phyloP scores from a whole-genome alignment of 2,888 invertebrate species.

The Ochlodes sylvanus region DNA sequence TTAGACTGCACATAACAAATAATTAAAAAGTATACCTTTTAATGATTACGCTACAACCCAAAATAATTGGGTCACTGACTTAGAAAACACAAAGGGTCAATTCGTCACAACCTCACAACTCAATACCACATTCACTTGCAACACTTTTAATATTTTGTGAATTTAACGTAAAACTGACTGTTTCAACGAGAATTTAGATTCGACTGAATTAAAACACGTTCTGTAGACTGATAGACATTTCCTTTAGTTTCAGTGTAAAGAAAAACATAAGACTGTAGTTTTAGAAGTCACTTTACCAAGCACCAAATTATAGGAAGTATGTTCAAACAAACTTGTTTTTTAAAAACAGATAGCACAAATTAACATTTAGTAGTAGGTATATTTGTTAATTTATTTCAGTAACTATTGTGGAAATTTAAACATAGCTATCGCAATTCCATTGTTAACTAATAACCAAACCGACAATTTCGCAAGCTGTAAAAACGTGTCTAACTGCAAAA shows the following conservation, averaged over 20 bases:
- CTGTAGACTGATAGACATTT: conserved; percentile 57
- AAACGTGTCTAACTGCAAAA: background rate
- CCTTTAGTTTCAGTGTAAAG: conserved; percentile 51
- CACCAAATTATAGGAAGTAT: conserved; percentile 43
- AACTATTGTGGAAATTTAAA: background rate
- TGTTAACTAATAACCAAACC: conserved; percentile 3
- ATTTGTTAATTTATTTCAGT: conserved; percentile 51
- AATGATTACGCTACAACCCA: background rate
- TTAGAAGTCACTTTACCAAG: conserved; percentile 55
- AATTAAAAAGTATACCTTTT: conserved; percentile 8
- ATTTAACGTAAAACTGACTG: conserved; percentile 42
- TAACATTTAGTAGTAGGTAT: conserved; percentile 59
- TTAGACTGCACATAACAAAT: background rate
- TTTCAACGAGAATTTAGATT: conserved; percentile 52
- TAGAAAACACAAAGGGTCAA: conserved; percentile 33
- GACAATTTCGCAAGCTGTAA: background rate
- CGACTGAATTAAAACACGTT: conserved; percentile 69
- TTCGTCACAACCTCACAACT: conserved; percentile 23
- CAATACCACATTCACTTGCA: conserved; percentile 29
- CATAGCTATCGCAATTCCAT: conserved; percentile 5
- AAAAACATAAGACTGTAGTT: conserved; percentile 50
- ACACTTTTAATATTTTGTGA: conserved; percentile 16
- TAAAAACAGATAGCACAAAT: conserved; percentile 72
- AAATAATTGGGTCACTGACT: conserved; percentile 29
- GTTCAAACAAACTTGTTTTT: conserved; percentile 69